These are phyloP conservation scores for Esox masquinongy DNA, from an alignment of 2,797 vertebrate species.

Conservation along the genomic window DNA sequence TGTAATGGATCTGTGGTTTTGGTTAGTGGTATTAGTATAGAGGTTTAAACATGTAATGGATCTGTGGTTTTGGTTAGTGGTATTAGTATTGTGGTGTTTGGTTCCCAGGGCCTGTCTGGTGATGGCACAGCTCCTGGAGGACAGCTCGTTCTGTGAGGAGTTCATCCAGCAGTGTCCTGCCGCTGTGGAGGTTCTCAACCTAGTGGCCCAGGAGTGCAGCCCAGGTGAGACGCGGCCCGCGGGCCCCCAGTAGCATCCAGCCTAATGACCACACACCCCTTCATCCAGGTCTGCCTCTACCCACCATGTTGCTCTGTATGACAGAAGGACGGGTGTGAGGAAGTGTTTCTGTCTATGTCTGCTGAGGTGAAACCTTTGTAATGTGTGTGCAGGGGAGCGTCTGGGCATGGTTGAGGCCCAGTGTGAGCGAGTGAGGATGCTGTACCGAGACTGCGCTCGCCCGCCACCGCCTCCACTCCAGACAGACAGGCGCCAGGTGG, in stretches of 20 bases:
- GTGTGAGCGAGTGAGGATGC: constrained; percentile 93
- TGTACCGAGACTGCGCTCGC: constrained; percentile 95
- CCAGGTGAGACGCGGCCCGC: constrained; percentile 79
- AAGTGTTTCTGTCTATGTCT: neutral
- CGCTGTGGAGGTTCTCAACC: constrained; percentile 95
- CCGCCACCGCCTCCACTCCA: constrained; percentile 94
- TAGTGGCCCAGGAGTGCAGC: constrained; percentile 97
- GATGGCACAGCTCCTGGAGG: constrained; percentile 98
- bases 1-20: too few relatives aligned
- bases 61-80: neutral
- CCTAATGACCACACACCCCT: neutral
- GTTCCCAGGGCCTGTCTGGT: constrained; percentile 91
- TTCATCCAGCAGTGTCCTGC: constrained; percentile 99
- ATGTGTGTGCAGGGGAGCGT: constrained; percentile 83
- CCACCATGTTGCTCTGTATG: neutral
- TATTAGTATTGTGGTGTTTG: constrained; percentile 3
- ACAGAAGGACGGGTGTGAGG: neutral
- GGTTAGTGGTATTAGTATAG: too few relatives aligned
- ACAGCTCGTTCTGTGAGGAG: constrained; percentile 98
- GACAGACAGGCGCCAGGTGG: constrained; percentile 93
- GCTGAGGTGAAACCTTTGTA: constrained; percentile 6
- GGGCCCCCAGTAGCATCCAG: neutral
- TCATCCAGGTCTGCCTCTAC: neutral
- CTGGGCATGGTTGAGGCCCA: constrained; percentile 93
- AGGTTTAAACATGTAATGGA: neutral